Evolutionary conservation across 2,113 vertebrate species (phyloP), one percentile per base, ranked within the genome.

Genomic region (Upupa epops): DNA sequence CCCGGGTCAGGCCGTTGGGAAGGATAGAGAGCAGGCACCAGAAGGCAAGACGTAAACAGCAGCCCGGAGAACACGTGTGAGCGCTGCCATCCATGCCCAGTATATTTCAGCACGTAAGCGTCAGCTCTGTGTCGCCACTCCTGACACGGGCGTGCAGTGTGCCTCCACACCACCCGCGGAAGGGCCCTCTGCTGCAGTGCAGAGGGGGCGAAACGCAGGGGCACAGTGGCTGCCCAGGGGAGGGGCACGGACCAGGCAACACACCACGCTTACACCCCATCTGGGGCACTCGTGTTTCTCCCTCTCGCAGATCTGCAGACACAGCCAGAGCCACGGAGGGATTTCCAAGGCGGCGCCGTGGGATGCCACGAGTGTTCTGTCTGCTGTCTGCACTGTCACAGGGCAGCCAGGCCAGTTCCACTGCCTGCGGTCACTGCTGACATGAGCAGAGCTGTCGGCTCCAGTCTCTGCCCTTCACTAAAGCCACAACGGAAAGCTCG

Each of bases 81-180:
- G 26, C 37, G 3, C 7, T n/a, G 60, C 16, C 60, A 26, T 31
- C n/a, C 55, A 16, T 13, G 20, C 20, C 29, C 3, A 5, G 28
- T 1, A 0, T 0, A 3, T 22, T 78, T 52, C 49, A 58, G 11
- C 40, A 12, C n/a, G 28, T 6, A 24, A 36, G 3, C 4, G 17
- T 1, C 31, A 11, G 17, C 46, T 2, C 13, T 6, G 45, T 9
- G 18, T 9, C 21, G 25, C 12, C 46, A 6, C 32, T 13, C 42
- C 12, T 5, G 10, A 24, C 61, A 12, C 8, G 17, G 10, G 49
- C 29, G n/a, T 16, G 31, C 11, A 20, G 7, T 0, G 3, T 13
- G 18, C 32, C 48, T 28, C 22, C 2, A 8, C 60, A 40, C 21
- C 28, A 14, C 16, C 22, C 86, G n/a, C 15, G 42, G 13, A 6